phyloP scores from a whole-genome alignment of 2,888 invertebrate genomes.

The Caenorhabditis becei region DNA sequence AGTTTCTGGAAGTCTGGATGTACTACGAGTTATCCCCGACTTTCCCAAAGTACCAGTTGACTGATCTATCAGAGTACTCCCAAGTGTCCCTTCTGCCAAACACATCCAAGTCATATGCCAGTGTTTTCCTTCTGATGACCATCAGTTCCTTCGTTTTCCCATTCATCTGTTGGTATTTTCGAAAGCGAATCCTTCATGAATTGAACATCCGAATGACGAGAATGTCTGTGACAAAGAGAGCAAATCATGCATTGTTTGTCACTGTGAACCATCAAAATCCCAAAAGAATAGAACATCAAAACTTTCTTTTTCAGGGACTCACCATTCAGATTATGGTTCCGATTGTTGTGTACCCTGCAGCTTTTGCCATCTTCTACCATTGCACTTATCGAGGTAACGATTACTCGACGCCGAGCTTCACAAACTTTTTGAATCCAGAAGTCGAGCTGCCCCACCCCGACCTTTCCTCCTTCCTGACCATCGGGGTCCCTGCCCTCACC shows the following conservation, averaged over 20 bases:
- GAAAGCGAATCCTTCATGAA: neutral
- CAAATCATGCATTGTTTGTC: neutral
- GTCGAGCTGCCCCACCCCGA: neutral
- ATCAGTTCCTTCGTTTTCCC: neutral
- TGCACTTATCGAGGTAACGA: neutral
- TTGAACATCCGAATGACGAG: neutral
- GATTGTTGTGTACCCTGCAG: neutral
- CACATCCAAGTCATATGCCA: neutral
- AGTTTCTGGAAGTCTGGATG: neutral
- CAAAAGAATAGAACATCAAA: neutral
- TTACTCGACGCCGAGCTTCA: neutral
- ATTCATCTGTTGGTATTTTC: neutral
- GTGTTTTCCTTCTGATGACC: neutral
- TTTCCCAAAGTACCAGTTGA: neutral
- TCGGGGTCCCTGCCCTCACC: neutral
- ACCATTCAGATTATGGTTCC: slow-evolving; percentile 2
- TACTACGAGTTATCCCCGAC: neutral
- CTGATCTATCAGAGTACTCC: neutral
- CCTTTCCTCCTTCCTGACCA: neutral
- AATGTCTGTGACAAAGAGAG: slow-evolving; percentile 1
- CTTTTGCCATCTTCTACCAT: neutral
- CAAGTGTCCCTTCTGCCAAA: neutral
- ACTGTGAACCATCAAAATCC: neutral
- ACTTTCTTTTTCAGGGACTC: neutral
- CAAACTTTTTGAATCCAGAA: neutral